These are phyloP conservation scores for Pimephales promelas DNA, from an alignment of 2,113 vertebrate genomes.

Conservation along the genomic window DNA sequence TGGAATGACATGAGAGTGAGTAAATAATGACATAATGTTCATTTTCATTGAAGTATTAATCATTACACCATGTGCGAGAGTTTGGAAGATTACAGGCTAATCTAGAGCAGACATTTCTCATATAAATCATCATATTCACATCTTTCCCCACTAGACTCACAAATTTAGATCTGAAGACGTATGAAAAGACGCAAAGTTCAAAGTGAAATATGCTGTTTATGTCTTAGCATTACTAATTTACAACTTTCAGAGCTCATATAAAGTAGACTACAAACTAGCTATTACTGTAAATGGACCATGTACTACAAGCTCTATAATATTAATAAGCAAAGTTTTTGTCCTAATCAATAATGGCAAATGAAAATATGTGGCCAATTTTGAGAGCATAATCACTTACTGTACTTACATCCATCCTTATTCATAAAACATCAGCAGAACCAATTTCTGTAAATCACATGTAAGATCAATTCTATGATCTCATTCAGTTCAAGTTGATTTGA, in stretches of 20 bases:
- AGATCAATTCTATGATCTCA: not conserved
- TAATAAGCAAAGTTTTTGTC: not conserved
- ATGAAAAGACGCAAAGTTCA: not conserved
- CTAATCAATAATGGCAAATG: not conserved
- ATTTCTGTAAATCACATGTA: not conserved
- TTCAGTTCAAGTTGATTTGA: not conserved
- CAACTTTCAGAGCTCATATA: not conserved
- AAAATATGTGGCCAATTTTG: no score
- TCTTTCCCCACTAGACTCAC: not conserved
- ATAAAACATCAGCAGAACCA: not conserved
- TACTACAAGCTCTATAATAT: not conserved
- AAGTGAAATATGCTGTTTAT: not conserved
- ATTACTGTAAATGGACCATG: not conserved
- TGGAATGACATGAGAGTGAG: not conserved
- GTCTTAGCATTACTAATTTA: not conserved
- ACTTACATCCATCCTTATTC: not conserved
- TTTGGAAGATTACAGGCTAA: constrained; percentile 30
- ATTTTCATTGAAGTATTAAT: not conserved
- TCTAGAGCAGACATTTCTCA: not conserved
- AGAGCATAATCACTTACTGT: not conserved
- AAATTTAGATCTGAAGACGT: not conserved
- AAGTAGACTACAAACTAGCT: not conserved
- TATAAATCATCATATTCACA: constrained; percentile 34
- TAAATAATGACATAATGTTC: not conserved
- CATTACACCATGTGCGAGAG: not conserved